These are phyloP conservation scores for Sarcoramphus papa DNA, from an alignment of 2,797 vertebrate genomes.

Conservation along the genomic window DNA sequence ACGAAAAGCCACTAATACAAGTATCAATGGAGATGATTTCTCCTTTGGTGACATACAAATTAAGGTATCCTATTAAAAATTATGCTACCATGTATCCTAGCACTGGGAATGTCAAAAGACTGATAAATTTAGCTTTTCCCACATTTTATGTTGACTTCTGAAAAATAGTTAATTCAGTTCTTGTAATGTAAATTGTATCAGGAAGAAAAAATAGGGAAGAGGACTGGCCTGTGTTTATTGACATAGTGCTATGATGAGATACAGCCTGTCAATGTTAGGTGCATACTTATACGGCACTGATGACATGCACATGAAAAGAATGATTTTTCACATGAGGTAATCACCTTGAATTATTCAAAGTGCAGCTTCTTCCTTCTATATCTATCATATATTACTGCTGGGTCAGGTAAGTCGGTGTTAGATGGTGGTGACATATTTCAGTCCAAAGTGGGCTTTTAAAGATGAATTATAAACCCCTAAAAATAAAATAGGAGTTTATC, in stretches of 20 bases:
- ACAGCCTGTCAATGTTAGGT: neutral
- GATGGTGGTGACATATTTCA: constrained; percentile 48
- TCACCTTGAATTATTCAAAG: constrained; percentile 64
- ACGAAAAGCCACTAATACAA: neutral
- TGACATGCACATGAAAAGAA: constrained; percentile 41
- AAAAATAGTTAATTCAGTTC: neutral
- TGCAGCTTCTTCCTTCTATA: neutral
- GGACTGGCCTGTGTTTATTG: neutral
- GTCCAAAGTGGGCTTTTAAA: constrained; percentile 43
- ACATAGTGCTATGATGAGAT: neutral
- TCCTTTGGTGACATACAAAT: neutral
- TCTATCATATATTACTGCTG: constrained; percentile 42
- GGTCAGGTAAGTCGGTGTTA: neutral
- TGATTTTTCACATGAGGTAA: constrained; percentile 49
- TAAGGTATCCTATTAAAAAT: neutral
- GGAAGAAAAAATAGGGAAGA: neutral
- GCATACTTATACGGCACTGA: neutral
- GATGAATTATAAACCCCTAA: constrained; percentile 50
- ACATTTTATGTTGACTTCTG: neutral
- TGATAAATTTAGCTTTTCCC: neutral
- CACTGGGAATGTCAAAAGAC: neutral
- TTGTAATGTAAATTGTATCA: neutral
- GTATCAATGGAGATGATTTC: neutral
- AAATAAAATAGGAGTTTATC: constrained; percentile 59
- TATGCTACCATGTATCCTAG: neutral